Conservation (phyloP, 2,113 vertebrate species). For the Canis aureus region DNA sequence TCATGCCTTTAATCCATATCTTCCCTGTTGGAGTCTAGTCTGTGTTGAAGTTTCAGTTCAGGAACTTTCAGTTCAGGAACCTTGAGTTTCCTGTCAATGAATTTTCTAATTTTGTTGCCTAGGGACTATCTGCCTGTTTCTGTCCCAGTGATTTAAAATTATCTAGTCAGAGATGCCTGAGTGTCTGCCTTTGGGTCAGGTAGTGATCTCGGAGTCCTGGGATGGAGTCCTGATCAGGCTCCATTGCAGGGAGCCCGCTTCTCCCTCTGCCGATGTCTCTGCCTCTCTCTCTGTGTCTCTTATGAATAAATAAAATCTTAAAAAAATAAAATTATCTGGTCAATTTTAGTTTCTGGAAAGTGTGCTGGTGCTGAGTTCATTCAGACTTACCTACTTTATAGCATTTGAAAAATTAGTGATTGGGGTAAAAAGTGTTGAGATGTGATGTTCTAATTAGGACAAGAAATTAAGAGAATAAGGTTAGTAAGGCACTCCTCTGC, state of each 20-base stretch:
- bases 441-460: background rate
- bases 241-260: too few species aligned
- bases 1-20: background rate
- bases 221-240: too few species aligned
- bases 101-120: background rate
- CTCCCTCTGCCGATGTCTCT: too few species aligned
- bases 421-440: background rate
- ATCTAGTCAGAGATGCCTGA: background rate
- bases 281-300: too few species aligned
- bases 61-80: background rate
- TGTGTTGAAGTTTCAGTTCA: background rate
- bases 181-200: too few species aligned
- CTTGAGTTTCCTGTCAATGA: background rate
- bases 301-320: too few species aligned
- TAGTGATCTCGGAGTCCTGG: too few species aligned
- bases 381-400: background rate
- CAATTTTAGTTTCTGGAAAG: background rate
- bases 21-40: background rate
- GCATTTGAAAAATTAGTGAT: background rate
- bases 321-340: background rate
- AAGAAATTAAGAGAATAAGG: background rate
- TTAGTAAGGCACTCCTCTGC: background rate
- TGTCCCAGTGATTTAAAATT: background rate
- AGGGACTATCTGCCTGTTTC: background rate
- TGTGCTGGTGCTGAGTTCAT: background rate